phyloP scores from a whole-genome alignment of 2,888 invertebrate genomes.

The Amiota mariae region DNA sequence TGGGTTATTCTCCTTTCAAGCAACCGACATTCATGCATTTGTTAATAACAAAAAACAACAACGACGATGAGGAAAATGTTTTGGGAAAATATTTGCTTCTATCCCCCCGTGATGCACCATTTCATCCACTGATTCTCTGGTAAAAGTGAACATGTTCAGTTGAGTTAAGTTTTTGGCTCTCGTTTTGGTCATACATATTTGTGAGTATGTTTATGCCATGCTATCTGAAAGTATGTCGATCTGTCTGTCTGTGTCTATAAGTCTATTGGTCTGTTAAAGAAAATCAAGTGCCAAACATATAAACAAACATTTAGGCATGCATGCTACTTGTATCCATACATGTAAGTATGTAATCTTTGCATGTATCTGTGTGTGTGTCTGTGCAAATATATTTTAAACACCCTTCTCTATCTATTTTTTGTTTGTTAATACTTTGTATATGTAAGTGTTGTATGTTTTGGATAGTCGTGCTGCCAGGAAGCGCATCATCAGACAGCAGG shows the following conservation, averaged over 20 bases:
- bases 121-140: background rate
- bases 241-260: conserved; percentile 31
- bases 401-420: conserved; percentile 37
- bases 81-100: background rate
- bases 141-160: background rate
- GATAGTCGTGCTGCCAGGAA: conserved; percentile 22
- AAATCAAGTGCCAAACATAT: too few relatives aligned
- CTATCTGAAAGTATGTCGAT: conserved; percentile 29
- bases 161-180: too few relatives aligned
- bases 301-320: too few relatives aligned
- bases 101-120: background rate
- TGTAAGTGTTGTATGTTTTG: background rate
- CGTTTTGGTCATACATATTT: background rate
- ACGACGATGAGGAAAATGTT: conserved; percentile 1
- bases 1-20: background rate
- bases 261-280: conserved; percentile 29
- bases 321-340: background rate
- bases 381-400: conserved; percentile 62
- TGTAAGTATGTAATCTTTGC: conserved; percentile 47
- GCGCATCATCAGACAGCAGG: background rate
- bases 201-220: conserved; percentile 47
- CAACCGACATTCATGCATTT: conserved; percentile 21
- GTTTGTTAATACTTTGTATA: too few relatives aligned
- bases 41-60: conserved; percentile 5
- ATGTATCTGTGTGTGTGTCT: conserved; percentile 60